These are phyloP conservation scores for Synodontis membranacea DNA, from an alignment of 2,113 vertebrate genomes.

Conservation along the genomic window DNA sequence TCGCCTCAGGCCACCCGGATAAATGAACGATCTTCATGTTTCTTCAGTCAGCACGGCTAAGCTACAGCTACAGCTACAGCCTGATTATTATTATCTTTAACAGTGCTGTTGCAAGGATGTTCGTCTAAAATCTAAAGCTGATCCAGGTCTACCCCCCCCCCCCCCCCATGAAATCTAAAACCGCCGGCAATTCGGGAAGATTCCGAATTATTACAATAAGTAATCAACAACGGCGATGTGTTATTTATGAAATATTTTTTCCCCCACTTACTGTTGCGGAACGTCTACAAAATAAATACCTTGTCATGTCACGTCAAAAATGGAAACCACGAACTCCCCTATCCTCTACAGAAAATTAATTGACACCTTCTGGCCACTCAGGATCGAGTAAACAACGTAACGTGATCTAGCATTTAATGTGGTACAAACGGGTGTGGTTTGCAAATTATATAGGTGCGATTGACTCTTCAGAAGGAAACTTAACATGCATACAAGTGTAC, in stretches of 20 bases:
- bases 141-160: neutral
- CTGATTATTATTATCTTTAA: slow-evolving; percentile 16
- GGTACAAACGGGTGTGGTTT: neutral
- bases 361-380: neutral
- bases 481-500: neutral
- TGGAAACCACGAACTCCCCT: neutral
- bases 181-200: neutral
- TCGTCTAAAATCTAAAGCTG: neutral
- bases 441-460: neutral
- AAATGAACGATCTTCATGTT: slow-evolving; percentile 21
- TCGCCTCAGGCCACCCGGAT: slow-evolving; percentile 2
- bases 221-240: neutral
- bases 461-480: neutral
- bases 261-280: neutral
- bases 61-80: neutral
- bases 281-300: neutral
- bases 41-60: neutral
- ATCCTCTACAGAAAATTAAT: neutral
- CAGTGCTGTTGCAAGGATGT: neutral
- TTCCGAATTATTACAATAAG: neutral
- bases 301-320: neutral
- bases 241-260: neutral
- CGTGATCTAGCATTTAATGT: neutral
- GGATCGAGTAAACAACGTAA: neutral
- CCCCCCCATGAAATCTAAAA: neutral